Evolutionary conservation across 2,113 vertebrate genomes (phyloP).

Genomic region (Monarcha castaneiventris): DNA sequence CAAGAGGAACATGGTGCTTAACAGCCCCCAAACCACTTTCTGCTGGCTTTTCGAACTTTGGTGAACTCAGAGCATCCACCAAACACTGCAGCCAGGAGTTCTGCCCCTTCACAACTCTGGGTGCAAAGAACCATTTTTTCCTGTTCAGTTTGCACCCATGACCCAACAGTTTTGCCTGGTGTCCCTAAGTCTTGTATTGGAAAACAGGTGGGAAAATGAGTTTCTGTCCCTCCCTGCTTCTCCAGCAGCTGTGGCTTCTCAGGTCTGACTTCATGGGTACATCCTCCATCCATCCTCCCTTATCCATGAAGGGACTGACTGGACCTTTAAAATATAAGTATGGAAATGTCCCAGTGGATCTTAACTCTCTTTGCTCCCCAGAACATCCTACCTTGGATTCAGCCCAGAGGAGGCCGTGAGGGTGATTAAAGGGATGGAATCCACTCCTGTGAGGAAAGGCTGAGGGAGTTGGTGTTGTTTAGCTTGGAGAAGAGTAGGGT

Average conservation of each 20-base stretch:
- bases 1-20: background rate
- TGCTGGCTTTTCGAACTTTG: background rate
- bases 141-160: background rate
- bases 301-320: background rate
- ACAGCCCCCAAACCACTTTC: background rate
- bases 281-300: background rate
- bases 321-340: background rate
- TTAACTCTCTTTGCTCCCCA: background rate
- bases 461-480: background rate
- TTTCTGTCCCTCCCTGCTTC: background rate
- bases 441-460: background rate
- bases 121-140: background rate
- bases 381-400: background rate
- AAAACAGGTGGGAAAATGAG: background rate
- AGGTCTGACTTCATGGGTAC: background rate
- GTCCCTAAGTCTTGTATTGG: background rate
- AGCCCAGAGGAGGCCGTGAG: background rate
- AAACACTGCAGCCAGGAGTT: background rate
- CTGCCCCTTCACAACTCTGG: fast-evolving
- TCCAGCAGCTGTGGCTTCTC: background rate
- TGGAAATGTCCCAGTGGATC: background rate
- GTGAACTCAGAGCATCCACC: background rate
- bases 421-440: background rate
- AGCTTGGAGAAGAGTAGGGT: background rate
- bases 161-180: background rate